These are phyloP conservation scores for Drosophila lutescens DNA, from an alignment of 2,888 invertebrate species.

Conservation along the genomic window DNA sequence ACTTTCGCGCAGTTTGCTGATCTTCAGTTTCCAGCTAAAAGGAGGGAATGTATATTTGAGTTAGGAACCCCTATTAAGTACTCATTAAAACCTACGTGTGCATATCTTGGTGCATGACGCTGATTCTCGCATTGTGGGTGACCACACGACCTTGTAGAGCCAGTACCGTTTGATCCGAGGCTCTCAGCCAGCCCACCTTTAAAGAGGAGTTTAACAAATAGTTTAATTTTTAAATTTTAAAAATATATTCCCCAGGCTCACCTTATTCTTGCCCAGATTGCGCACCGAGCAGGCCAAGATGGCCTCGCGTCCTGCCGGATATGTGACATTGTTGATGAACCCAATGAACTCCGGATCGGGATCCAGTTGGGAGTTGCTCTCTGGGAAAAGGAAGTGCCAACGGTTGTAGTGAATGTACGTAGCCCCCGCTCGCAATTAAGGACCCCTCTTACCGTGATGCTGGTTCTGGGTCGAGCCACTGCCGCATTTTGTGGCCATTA, in stretches of 20 bases:
- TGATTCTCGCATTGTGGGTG: slow-evolving; percentile 92
- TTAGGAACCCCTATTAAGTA: too few species aligned
- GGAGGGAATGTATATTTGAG: too few species aligned
- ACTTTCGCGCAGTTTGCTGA: slow-evolving; percentile 91
- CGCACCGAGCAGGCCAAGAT: slow-evolving; percentile 83
- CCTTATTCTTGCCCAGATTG: slow-evolving; percentile 84
- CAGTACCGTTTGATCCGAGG: slow-evolving; percentile 95
- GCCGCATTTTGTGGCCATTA: slow-evolving; percentile 79
- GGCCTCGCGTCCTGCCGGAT: slow-evolving; percentile 84
- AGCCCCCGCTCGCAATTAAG: slow-evolving; percentile 3
- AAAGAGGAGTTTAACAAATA: slow-evolving; percentile 23
- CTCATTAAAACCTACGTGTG: slow-evolving; percentile 86
- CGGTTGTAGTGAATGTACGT: background rate
- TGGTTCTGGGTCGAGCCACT: slow-evolving; percentile 79
- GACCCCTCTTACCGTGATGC: slow-evolving; percentile 79
- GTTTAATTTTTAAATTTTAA: background rate
- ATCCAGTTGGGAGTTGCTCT: slow-evolving; percentile 82
- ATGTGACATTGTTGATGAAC: slow-evolving; percentile 84
- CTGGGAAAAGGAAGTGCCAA: slow-evolving; percentile 44
- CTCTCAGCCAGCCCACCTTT: slow-evolving; percentile 95
- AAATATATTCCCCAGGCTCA: slow-evolving; percentile 40
- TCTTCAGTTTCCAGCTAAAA: slow-evolving; percentile 89
- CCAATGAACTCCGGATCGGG: slow-evolving; percentile 84
- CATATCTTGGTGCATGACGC: slow-evolving; percentile 92
- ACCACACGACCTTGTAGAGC: slow-evolving; percentile 93